Conservation (phyloP, 2,888 invertebrate species). For the Hirtodrosophila alboralis region DNA sequence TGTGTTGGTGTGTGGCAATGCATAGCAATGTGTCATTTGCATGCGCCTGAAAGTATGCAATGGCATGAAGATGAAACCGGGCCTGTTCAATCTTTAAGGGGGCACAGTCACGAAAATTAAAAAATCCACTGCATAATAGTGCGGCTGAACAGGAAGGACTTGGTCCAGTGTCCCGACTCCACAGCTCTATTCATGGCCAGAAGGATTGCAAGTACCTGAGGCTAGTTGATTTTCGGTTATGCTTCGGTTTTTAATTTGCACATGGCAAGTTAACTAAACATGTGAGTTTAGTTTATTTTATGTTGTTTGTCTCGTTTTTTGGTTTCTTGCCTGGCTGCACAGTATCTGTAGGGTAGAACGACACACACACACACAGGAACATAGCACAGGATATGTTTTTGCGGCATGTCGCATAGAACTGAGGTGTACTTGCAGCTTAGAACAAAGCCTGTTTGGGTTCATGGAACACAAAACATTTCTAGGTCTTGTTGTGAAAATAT, state of each 20-base stretch:
- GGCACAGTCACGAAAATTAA: slow-evolving; percentile 52
- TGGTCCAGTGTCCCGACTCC: slow-evolving; percentile 5
- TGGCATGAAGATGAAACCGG: slow-evolving; percentile 38
- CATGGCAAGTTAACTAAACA: slow-evolving; percentile 72
- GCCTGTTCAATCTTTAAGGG: slow-evolving; percentile 50
- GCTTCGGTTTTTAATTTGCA: slow-evolving; percentile 70
- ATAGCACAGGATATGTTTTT: slow-evolving; percentile 42
- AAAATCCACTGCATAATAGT: slow-evolving; percentile 54
- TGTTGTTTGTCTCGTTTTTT: slow-evolving; percentile 58
- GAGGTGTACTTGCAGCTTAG: slow-evolving; percentile 29
- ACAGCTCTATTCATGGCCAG: slow-evolving; percentile 25
- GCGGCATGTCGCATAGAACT: slow-evolving; percentile 36
- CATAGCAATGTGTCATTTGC: slow-evolving; percentile 75
- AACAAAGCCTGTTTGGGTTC: slow-evolving; percentile 46
- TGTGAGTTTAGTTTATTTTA: slow-evolving; percentile 70
- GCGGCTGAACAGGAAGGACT: slow-evolving; percentile 38
- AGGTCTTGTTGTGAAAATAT: slow-evolving; percentile 19
- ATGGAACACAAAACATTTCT: slow-evolving; percentile 32
- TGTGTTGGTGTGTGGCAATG: slow-evolving; percentile 19
- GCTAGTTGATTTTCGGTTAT: slow-evolving; percentile 59
- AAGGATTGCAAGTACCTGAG: slow-evolving; percentile 15
- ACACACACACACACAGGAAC: neutral
- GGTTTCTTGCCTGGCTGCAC: slow-evolving; percentile 57
- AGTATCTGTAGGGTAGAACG: slow-evolving; percentile 4
- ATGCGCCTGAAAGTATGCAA: slow-evolving; percentile 74